phyloP scores from a whole-genome alignment of 2,888 invertebrate genomes.

The Cosmia trapezina region DNA sequence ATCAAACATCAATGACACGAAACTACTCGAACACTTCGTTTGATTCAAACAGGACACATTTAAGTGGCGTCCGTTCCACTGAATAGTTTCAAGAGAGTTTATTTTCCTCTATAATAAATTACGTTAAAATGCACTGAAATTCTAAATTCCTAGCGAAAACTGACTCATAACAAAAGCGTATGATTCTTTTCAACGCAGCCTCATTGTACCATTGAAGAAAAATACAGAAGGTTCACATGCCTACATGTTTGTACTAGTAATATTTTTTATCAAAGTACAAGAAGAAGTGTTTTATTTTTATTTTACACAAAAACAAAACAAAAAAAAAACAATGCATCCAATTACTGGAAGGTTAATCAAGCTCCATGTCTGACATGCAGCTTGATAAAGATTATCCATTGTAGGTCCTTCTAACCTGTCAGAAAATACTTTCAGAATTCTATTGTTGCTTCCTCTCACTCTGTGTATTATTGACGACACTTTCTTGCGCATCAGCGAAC shows the following conservation, averaged over 20 bases:
- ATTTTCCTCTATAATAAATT: slow-evolving; percentile 50
- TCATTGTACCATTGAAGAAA: not conserved
- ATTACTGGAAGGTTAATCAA: too few relatives aligned
- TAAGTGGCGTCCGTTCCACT: slow-evolving; percentile 15
- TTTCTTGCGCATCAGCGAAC: too few relatives aligned
- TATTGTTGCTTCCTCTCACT: too few relatives aligned
- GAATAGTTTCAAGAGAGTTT: slow-evolving; percentile 37
- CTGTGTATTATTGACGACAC: too few relatives aligned
- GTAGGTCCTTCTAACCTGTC: too few relatives aligned
- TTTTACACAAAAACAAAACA: too few relatives aligned
- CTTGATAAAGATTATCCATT: too few relatives aligned
- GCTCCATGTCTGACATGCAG: too few relatives aligned
- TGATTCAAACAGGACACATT: slow-evolving; percentile 34
- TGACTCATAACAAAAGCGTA: slow-evolving; percentile 55
- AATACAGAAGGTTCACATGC: slow-evolving; percentile 15
- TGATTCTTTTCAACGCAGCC: slow-evolving; percentile 41
- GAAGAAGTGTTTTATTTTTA: too few relatives aligned
- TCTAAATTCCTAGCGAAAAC: slow-evolving; percentile 39
- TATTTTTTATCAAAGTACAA: not conserved
- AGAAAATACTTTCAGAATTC: too few relatives aligned
- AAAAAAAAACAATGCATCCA: too few relatives aligned
- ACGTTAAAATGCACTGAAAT: slow-evolving; percentile 41
- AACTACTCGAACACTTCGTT: slow-evolving; percentile 19
- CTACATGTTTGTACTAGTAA: too few relatives aligned
- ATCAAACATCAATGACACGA: slow-evolving; percentile 4